Evolutionary conservation across 2,888 invertebrate species (phyloP).

Genomic region (Drosophila leonis): DNA sequence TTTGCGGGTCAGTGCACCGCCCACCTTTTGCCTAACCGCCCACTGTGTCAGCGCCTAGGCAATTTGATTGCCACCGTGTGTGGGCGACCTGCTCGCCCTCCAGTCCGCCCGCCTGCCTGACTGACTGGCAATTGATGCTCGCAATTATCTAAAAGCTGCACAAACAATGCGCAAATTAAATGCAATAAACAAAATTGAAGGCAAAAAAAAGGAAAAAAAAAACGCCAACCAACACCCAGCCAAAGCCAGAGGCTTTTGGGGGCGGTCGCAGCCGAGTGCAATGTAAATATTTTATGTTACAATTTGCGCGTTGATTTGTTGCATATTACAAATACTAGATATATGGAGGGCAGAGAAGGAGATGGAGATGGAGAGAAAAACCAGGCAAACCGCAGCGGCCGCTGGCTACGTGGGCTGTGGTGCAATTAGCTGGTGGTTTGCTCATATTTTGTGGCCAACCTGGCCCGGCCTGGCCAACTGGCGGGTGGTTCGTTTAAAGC

Average conservation of each 20-base stretch:
- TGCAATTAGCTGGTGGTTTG: slow-evolving; percentile 66
- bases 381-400: slow-evolving; percentile 54
- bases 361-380: neutral
- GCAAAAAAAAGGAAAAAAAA: neutral
- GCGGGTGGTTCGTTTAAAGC: slow-evolving; percentile 51
- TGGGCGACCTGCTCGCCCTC: slow-evolving; percentile 43
- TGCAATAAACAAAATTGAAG: slow-evolving; percentile 71
- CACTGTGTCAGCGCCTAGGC: slow-evolving; percentile 64
- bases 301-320: slow-evolving; percentile 78
- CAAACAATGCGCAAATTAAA: slow-evolving; percentile 79
- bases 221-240: slow-evolving; percentile 5
- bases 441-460: slow-evolving; percentile 58
- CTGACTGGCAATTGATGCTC: slow-evolving; percentile 71
- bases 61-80: slow-evolving; percentile 73
- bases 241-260: slow-evolving; percentile 4
- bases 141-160: slow-evolving; percentile 75
- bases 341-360: neutral
- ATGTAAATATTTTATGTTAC: slow-evolving; percentile 78
- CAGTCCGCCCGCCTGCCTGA: neutral
- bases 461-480: slow-evolving; percentile 13
- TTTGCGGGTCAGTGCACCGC: slow-evolving; percentile 42
- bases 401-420: slow-evolving; percentile 69
- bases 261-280: slow-evolving; percentile 23
- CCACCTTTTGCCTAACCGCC: slow-evolving; percentile 48
- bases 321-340: slow-evolving; percentile 64